Evolutionary conservation across 2,797 vertebrate genomes (phyloP), one percentile per base, ranked within the genome.

Genomic region (Labroides dimidiatus): DNA sequence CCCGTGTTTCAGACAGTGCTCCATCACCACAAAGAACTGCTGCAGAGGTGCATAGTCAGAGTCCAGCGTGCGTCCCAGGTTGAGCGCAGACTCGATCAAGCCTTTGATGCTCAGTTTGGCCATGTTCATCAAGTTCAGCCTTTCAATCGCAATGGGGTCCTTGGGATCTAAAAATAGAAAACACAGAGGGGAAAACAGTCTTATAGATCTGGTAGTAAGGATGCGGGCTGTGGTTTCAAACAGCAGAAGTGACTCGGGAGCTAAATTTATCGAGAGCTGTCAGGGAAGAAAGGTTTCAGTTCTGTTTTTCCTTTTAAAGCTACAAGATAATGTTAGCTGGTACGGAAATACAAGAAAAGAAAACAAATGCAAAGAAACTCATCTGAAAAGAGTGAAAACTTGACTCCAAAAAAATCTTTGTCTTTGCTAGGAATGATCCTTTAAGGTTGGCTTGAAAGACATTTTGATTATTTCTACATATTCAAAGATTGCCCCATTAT

Each of bases 41-140:
- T 99, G 98, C 6, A 99, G 94, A 0, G 98, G 97, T 0, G 97
- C 97, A 0, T 99, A 99, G 94, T 99, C 98, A 0, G 98, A 99
- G 86, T 99, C 98, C 0, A 99, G 94, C 0, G 96, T 99, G 60
- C 97, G 95, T 33, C 97, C 97, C 52, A 99, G 93, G 87, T 99
- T 99, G 43, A 99, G 95, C 0, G 97, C 98, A 0, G 98, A 99
- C 84, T 99, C 97, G 0, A 99, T 99, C 86, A 99, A 87, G 13
- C 98, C 98, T 83, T 99, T 99, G 89, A 99, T 99, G 80, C 97
- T 99, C 89, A 99, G 93, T 64, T 99, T 99, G 50, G 97, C 97
- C 98, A 99, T 99, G 90, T 99, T 99, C 97, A 99, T 99, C 89
- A 99, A 89, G 92, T 99, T 99, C 82, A 99, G 97, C 86, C 97